Evolutionary conservation across 2,113 vertebrate species (phyloP).

Genomic region (Eubucco bourcierii): DNA sequence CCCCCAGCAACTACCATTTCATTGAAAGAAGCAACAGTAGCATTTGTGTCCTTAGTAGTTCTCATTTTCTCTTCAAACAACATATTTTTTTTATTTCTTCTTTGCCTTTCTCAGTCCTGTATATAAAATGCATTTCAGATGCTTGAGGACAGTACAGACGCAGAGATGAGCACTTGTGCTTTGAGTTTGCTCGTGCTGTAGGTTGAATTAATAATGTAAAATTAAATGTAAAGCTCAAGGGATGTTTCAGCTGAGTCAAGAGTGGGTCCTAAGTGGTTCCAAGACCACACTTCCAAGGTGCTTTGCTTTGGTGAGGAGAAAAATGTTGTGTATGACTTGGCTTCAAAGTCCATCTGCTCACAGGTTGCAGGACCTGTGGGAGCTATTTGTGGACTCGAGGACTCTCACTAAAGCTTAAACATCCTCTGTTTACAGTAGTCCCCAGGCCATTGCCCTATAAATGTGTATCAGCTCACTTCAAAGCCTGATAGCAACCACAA

Average conservation of each 20-base stretch:
- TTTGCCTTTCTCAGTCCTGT: not conserved
- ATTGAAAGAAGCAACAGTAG: not conserved
- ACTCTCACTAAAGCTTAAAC: not conserved
- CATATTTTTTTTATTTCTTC: not conserved
- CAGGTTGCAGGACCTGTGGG: not conserved
- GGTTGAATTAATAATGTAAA: not conserved
- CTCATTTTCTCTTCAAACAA: not conserved
- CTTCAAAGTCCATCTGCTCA: not conserved
- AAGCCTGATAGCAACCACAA: not conserved
- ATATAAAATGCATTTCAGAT: not conserved
- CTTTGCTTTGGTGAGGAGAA: not conserved
- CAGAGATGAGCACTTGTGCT: not conserved
- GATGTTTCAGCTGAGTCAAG: not conserved
- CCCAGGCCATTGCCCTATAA: not conserved
- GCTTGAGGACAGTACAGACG: not conserved
- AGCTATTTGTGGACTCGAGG: not conserved
- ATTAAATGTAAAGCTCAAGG: not conserved
- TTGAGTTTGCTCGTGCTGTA: not conserved
- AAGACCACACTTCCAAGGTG: not conserved
- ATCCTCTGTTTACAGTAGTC: not conserved
- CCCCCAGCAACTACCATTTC: not conserved
- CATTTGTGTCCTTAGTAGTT: not conserved
- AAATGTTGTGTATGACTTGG: not conserved
- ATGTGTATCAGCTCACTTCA: not conserved
- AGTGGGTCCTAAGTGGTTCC: not conserved